Percentiles rank a stretch among this genome's conserved stretches.
phyloP scores from a whole-genome alignment of 2,113 vertebrate species.

The Passerina amoena region DNA sequence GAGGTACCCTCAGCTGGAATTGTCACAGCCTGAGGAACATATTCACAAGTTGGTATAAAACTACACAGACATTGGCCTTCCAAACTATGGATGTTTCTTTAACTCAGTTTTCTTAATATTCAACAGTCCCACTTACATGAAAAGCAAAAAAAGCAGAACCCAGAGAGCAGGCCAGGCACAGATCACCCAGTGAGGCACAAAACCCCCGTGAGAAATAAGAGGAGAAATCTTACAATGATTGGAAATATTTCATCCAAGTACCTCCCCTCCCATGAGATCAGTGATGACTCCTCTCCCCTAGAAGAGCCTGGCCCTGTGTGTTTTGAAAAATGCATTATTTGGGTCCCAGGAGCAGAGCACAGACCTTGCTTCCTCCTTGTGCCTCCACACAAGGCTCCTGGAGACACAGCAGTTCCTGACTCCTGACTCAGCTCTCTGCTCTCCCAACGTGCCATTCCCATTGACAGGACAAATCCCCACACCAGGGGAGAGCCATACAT shows the following conservation, averaged over 20 bases:
- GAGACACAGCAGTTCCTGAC: not conserved
- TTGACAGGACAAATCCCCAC: not conserved
- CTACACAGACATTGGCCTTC: not conserved
- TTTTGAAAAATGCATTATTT: not conserved
- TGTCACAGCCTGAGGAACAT: not conserved
- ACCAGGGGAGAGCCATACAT: not conserved
- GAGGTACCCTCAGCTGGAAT: not conserved
- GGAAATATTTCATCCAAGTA: not conserved
- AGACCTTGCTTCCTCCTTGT: not conserved
- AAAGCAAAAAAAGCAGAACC: not conserved
- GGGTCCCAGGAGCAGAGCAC: not conserved
- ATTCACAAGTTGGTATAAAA: not conserved
- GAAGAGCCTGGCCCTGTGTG: not conserved
- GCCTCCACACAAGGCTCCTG: not conserved
- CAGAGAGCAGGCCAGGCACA: not conserved
- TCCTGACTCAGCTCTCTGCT: conserved; percentile 29
- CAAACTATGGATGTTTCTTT: not conserved
- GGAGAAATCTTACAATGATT: not conserved
- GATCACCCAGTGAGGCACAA: not conserved
- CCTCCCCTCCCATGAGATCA: not conserved
- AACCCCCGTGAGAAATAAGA: not conserved
- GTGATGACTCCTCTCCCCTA: not conserved
- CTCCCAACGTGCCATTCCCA: not conserved
- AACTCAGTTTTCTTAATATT: not conserved
- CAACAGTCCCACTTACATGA: not conserved